Base-by-base conservation (phyloP, 2,113 vertebrate species). In the Camelus dromedarius region DNA sequence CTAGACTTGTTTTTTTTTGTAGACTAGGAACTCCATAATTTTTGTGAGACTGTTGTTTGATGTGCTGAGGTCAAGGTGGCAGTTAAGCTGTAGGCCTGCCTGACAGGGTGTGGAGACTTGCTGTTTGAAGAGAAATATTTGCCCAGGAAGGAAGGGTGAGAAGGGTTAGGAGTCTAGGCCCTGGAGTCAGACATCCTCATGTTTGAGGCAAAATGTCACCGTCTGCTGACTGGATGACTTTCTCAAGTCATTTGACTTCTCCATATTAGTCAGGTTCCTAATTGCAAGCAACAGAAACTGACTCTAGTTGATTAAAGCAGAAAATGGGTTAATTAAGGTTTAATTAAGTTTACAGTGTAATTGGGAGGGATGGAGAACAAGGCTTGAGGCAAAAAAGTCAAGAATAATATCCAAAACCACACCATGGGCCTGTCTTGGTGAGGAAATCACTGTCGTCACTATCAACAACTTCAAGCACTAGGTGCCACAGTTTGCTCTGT, bases 251-350 rank as follows among this genome's bases (percentile, higher is more conserved):
- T 85, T 85, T 38, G 70, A 62, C n/a, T 84, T 81, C 30, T 86
- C 46, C 28, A 19, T 72, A 87, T 95, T 84, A 20, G 38, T 93
- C 48, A 84, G 5, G 56, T 84, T 95, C 82, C 84, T 70, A 67
- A 77, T 62, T 96, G 46, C 66, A 97, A 83, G 48, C 42, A 64
- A 84, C 15, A 96, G 58, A 95, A 88, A 83, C 32, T 52, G 38
- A 79, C 6, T 19, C n/a, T 83, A 93, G 24, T 89, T 82, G 56
- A 91, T 91, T 66, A 66, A 70, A 95, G 73, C 70, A 90, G 35
- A 90, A 62, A 93, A 73, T 56, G 48, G n/a, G 50, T 81, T 72
- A 73, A 83, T 81, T 64, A 75, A 79, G 26, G 28, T 26, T 35
- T 35, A 35, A 35, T 35, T 35, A 35, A 80, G 20, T 67, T 69